Evolutionary conservation across 35 echinoderm and acorn worm species (phyloP), one percentile per base, ranked within the genome.

Genomic region (Acanthaster planci): DNA sequence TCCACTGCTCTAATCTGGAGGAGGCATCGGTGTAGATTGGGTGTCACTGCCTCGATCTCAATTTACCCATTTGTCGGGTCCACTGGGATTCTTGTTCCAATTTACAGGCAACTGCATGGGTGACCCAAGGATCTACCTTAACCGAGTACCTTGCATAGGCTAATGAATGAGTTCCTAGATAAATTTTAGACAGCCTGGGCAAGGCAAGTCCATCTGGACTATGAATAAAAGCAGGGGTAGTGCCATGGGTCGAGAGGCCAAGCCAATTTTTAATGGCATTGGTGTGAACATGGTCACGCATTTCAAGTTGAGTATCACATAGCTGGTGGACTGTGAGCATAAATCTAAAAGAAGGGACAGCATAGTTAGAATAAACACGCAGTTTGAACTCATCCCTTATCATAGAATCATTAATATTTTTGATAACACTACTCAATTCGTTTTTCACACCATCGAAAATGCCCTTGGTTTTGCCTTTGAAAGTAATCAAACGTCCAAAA

Each of bases 271-370:
- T 89, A 23, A 89, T 47, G 32, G 77, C 39, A 4, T 40, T 89
- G 17, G 52, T 89, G n/a, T n/a, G n/a, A n/a, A n/a, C n/a, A n/a
- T n/a, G n/a, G n/a, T n/a, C n/a, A n/a, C n/a, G n/a, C n/a, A n/a
- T n/a, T n/a, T n/a, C n/a, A n/a, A n/a, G n/a, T n/a, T n/a, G n/a
- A n/a, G n/a, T n/a, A n/a, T n/a, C n/a, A n/a, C n/a, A n/a, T n/a
- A n/a, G n/a, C n/a, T n/a, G 54, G 81, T 89, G 86, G 47, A 89
- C 86, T 14, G 86, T 89, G 10, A 89, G 39, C 21, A 81, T 80
- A 30, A 60, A 89, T 17, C 86, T 79, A 21, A 89, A 38, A 7
- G 86, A 82, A 7, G 77, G 78, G 55, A 81, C 5, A 37, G 54
- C 50, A 89, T 81, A 89, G 18, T 79, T n/a, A 23, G 37, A 47